These are phyloP conservation scores for Callaeas wilsoni DNA, from an alignment of 2,113 vertebrate genomes.

Conservation along the genomic window DNA sequence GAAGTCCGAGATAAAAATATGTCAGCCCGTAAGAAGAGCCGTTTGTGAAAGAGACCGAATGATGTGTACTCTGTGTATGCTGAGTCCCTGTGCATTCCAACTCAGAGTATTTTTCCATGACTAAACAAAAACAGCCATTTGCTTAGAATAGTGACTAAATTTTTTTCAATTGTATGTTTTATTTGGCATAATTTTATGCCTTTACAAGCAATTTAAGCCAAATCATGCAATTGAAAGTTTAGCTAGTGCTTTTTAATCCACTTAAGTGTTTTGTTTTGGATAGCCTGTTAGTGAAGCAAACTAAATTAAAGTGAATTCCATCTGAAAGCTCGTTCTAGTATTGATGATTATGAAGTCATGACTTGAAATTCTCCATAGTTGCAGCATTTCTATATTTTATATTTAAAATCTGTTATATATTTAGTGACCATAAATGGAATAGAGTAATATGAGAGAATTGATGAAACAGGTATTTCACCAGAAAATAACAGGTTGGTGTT, in stretches of 20 bases:
- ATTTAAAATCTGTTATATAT: neutral
- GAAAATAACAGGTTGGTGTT: neutral
- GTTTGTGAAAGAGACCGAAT: neutral
- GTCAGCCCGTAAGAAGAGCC: neutral
- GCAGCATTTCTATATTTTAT: neutral
- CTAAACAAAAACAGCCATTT: neutral
- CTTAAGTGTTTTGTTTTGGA: neutral
- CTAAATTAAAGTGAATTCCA: neutral
- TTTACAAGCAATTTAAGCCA: neutral
- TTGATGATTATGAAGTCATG: neutral
- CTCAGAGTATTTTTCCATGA: neutral
- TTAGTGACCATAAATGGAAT: neutral
- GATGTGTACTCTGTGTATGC: neutral
- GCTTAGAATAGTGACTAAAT: neutral
- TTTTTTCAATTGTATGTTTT: neutral
- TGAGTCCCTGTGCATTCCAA: neutral
- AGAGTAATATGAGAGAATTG: neutral
- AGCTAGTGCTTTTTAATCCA: neutral
- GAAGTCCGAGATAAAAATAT: neutral
- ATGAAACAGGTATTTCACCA: neutral
- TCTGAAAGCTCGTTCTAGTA: neutral
- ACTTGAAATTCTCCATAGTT: neutral
- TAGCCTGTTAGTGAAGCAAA: neutral
- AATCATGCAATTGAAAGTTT: neutral
- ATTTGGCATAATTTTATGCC: neutral